Base-by-base conservation (phyloP, 2,888 invertebrate species). In the Monopis laevigella region DNA sequence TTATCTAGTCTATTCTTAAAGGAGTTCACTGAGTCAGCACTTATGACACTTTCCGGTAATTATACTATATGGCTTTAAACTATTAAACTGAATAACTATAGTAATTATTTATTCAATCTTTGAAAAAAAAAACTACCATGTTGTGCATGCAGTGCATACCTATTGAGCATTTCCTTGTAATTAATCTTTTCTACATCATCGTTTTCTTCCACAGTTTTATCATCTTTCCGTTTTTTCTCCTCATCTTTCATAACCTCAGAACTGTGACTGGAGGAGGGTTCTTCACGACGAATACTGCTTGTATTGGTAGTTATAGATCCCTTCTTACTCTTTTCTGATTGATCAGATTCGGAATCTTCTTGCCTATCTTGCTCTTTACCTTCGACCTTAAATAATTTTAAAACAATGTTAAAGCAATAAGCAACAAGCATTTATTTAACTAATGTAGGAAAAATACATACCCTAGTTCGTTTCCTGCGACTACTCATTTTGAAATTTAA, bases 181-280 rank as follows among this genome's bases (percentile, higher is more conserved):
- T 73, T 71, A 27, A 81, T 65, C 59, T 89, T 88, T 63, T 88
- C 88, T 28, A 86, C 81, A 62, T 88, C 88, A 41, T 88, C 88
- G 47, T 80, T 84, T 53, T 84, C 85, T 8, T 69, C 67, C 41
- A 78, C 75, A 24, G 42, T 34, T n/a, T 56, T 45, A 6, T 67
- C 62, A 27, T 69, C 62, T 42, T 77, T 72, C 4, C 82, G 82
- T 39, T 82, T 81, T 52, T 80, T 77, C 44, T 82, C 80, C 52
- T 41, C 60, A 54, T 68, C 69, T 48, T 82, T 84, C 1, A 58
- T 49, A 44, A 62, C 63, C 4, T 75, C 69, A 42, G 71, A 68
- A 1, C 74, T 71, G 2, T 77, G 73, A 43, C 82, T 77, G 0
- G 82, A 75, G n/a, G 82, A 69, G 1, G 84, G 75, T 49, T 83